Conservation (phyloP, 2,888 invertebrate species). For the Quadroppia sp. region DNA sequence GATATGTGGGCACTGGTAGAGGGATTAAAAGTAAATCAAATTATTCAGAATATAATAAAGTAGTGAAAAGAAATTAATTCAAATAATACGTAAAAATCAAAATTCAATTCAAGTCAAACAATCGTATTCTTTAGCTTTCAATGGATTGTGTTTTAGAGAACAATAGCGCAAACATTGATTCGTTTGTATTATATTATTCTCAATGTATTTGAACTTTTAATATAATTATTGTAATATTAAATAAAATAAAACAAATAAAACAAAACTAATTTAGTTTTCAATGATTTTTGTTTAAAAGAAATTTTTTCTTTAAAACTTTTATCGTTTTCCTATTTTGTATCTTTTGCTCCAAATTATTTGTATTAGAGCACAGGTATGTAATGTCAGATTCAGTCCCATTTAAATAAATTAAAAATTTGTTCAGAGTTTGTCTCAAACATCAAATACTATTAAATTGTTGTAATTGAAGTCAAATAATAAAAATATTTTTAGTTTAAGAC, state of each 20-base stretch:
- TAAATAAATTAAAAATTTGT: conserved; percentile 12
- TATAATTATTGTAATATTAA: not conserved
- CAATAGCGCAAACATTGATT: not conserved
- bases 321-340: not conserved
- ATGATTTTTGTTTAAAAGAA: conserved; percentile 6
- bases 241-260: not conserved
- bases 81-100: not conserved
- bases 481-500: not conserved
- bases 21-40: not conserved
- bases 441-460: not conserved
- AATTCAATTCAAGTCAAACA: not conserved
- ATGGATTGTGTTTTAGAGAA: not conserved
- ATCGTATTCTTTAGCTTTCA: not conserved
- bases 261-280: conserved; percentile 4
- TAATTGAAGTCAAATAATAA: conserved; percentile 1
- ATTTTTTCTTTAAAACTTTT: not conserved
- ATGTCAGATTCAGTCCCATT: not conserved
- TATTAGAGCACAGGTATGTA: not conserved
- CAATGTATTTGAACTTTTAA: conserved; percentile 12
- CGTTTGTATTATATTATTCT: not conserved
- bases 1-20: conserved; percentile 50
- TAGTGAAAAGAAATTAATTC: not conserved
- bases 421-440: not conserved
- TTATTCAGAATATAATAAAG: not conserved
- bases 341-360: conserved; percentile 13